Evolutionary conservation across 2,797 vertebrate species (phyloP), one percentile per base, ranked within the genome.

Genomic region (Erethizon dorsatum): DNA sequence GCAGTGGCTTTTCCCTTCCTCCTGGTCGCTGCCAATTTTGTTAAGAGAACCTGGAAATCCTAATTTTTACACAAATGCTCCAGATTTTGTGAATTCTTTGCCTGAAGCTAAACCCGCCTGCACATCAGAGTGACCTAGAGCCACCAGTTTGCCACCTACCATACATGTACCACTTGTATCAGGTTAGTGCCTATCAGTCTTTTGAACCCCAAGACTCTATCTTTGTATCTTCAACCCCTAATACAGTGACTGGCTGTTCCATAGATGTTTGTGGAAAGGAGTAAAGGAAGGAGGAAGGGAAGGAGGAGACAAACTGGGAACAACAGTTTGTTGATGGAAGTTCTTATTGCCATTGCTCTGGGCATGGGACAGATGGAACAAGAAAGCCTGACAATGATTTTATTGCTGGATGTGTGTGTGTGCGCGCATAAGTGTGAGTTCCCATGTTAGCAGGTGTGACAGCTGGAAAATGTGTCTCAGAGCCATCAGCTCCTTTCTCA

Each of bases 361-460:
- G 73, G 67, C 47, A 0, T 50, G 84, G 71, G 93, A 79, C 93
- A 95, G 93, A 94, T 92, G 95, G 95, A 88, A 45, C 50, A 94
- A 93, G 88, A 89, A 93, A 90, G 67, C 90, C 91, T 18, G 82
- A 91, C 41, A 78, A 78, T 71, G 91, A 75, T 95, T 94, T 95
- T 80, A 79, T 93, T 69, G 88, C 88, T 79, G 71, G 61, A 57
- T 75, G 63, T 22, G 45, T 47, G 73, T 54, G 78, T 33, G 28
- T 31, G 73, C 31, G 75, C 0, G 26, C 54, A 12, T 78, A 86
- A 71, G 54, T 87, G 82, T 73, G 73, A 88, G 94, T 79, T 57
- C 77, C 79, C 77, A 45, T 26, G n/a, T 78, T 82, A 93, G 93
- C 92, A 97, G 93, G 97, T 93, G 56, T 90, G 96, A 96, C 88